phyloP scores from a whole-genome alignment of 2,888 invertebrate species.

The Epistrophe eligans region DNA sequence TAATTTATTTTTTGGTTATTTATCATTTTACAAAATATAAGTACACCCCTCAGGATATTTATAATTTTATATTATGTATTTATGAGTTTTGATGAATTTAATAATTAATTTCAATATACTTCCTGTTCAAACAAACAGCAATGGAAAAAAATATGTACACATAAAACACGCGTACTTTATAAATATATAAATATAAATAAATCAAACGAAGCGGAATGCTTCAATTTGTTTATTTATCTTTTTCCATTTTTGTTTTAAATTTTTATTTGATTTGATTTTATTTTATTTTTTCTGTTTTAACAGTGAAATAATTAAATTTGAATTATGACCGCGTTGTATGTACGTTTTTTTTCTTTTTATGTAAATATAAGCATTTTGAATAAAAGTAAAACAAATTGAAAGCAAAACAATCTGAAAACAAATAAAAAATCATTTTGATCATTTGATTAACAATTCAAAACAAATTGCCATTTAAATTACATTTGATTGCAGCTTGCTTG shows the following conservation, averaged over 20 bases:
- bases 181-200: conserved; percentile 17
- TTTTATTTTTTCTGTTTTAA: conserved; percentile 19
- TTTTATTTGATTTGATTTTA: conserved; percentile 32
- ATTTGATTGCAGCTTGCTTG: conserved; percentile 53
- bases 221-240: conserved; percentile 38
- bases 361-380: conserved; percentile 2
- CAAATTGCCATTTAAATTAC: conserved; percentile 67
- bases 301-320: conserved; percentile 63
- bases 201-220: conserved; percentile 46
- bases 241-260: neutral
- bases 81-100: conserved; percentile 58
- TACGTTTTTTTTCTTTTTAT: neutral
- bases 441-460: conserved; percentile 74
- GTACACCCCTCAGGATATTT: neutral
- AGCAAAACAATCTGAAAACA: conserved; percentile 25
- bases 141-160: neutral
- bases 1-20: conserved; percentile 71
- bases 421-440: conserved; percentile 66
- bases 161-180: neutral
- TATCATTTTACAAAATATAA: conserved; percentile 40
- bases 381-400: conserved; percentile 47
- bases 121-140: conserved; percentile 5
- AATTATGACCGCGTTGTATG: conserved; percentile 52
- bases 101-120: conserved; percentile 64
- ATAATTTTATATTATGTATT: conserved; percentile 14